Evolutionary conservation across 2,113 vertebrate genomes (phyloP).

Genomic region (Eulemur macaco): DNA sequence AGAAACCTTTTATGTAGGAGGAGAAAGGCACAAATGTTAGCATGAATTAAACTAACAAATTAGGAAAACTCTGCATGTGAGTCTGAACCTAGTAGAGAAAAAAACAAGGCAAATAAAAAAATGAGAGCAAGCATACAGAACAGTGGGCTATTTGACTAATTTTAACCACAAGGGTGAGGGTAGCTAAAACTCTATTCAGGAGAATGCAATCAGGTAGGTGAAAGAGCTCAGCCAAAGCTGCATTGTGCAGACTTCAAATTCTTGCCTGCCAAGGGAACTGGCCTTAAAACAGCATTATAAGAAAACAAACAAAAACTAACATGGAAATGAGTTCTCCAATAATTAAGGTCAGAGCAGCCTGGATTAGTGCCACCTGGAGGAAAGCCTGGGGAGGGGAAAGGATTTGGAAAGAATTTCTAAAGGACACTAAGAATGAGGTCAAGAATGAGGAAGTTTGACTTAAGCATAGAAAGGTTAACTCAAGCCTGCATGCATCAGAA

Average conservation of each 20-base stretch:
- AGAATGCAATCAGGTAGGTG: background rate
- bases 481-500: background rate
- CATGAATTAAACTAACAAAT: conserved; percentile 9
- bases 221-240: background rate
- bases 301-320: background rate
- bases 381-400: background rate
- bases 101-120: background rate
- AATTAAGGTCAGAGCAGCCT: background rate
- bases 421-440: background rate
- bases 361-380: background rate
- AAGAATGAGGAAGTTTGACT: background rate
- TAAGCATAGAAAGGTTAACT: background rate
- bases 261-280: background rate
- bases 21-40: background rate
- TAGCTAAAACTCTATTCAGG: background rate
- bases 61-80: background rate
- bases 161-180: background rate
- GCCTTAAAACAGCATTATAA: background rate
- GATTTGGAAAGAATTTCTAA: background rate
- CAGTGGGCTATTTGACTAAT: background rate
- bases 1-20: conserved; percentile 8
- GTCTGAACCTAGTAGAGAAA: background rate
- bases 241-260: background rate
- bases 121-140: background rate
- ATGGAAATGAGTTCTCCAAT: background rate